Base-by-base conservation (phyloP, 2,888 invertebrate genomes). In the Metallyticus violacea region DNA sequence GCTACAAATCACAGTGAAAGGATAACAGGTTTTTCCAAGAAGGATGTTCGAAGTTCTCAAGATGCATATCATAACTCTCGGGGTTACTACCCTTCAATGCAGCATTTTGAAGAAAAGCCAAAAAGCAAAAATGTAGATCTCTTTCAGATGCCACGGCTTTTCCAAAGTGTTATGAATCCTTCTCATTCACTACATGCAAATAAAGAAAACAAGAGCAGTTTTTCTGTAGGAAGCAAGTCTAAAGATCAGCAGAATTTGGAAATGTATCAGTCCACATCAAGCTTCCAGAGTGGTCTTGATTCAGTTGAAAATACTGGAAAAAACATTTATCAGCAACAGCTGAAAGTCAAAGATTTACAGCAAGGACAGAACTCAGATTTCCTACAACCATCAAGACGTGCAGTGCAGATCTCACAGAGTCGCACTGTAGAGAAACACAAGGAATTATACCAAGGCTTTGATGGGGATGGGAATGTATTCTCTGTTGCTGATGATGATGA, bases 71-170 rank as follows among this genome's bases (percentile, higher is more conserved):
- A 62, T 9, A 62, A 62, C 40, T 62, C 40, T 15, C 9, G 40
- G 40, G 40, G 40, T 22, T 62, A 62, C 15, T 62, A 62, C 22
- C 40, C 40, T 62, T 62, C 40, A 62, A 62, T 62, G 40, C 40
- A 62, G 15, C 40, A 62, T 62, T 62, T 62, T 83, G 83, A 83
- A 28, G 83, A 83, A 27, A 83, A 83, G 9, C 6, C 28, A 6
- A 83, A 83, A 77, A 77, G 26, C 29, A 83, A 82, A 82, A 81
- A 29, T 81, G n/a, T 77, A 29, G 83, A 83, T 9, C n/a, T 83
- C 6, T 83, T 40, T 83, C 83, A 83, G 22, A 83, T 83, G 77
- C 83, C 77, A 22, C 83, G 77, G 7, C 27, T 77, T 30, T 83
- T 77, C n/a, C 83, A 83, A 4, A 83, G 40, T 27, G 76, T 83